A percentile compares a stretch with the other conserved stretches of the same genome.
Evolutionary conservation across 2,113 vertebrate genomes (phyloP).

Genomic region (Notechis scutatus): DNA sequence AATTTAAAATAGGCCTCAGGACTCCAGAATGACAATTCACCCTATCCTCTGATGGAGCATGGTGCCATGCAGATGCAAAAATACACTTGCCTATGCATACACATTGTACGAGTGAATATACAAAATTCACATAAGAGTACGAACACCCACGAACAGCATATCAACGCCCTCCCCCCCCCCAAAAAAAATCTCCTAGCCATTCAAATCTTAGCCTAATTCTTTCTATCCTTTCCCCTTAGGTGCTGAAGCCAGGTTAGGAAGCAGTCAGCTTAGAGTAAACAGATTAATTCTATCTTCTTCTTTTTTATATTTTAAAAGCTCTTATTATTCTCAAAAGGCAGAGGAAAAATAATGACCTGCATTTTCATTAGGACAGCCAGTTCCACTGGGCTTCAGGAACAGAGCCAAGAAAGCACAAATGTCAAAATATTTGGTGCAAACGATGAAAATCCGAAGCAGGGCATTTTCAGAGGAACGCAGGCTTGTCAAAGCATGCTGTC

Average conservation of each 20-base stretch:
- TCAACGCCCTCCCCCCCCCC: not conserved
- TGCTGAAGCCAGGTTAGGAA: slow-evolving; percentile 69
- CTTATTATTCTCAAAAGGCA: slow-evolving; percentile 56
- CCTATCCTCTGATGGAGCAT: not conserved
- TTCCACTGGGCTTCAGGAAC: slow-evolving; percentile 59
- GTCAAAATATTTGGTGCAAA: slow-evolving; percentile 62
- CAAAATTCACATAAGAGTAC: not conserved
- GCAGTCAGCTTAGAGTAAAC: slow-evolving; percentile 65
- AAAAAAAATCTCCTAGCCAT: slow-evolving; percentile 53
- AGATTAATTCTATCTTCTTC: slow-evolving; percentile 59
- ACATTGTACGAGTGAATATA: not conserved
- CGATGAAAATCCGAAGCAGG: slow-evolving; percentile 44
- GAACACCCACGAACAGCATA: slow-evolving; percentile 6
- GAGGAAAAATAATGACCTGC: slow-evolving; percentile 56
- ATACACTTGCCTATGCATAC: not conserved
- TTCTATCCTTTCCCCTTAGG: slow-evolving; percentile 68
- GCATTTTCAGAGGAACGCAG: slow-evolving; percentile 27
- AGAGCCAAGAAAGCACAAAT: slow-evolving; percentile 57
- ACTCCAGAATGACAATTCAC: not conserved
- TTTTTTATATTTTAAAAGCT: slow-evolving; percentile 54
- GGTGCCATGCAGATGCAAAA: not conserved
- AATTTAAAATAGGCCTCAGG: not conserved
- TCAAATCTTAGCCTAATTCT: slow-evolving; percentile 43
- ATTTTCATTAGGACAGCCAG: slow-evolving; percentile 63
- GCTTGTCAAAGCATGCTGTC: slow-evolving; percentile 60